Evolutionary conservation across 2,797 vertebrate species (phyloP), one percentile per base, ranked within the genome.

Genomic region (Leptodactylus fallax): DNA sequence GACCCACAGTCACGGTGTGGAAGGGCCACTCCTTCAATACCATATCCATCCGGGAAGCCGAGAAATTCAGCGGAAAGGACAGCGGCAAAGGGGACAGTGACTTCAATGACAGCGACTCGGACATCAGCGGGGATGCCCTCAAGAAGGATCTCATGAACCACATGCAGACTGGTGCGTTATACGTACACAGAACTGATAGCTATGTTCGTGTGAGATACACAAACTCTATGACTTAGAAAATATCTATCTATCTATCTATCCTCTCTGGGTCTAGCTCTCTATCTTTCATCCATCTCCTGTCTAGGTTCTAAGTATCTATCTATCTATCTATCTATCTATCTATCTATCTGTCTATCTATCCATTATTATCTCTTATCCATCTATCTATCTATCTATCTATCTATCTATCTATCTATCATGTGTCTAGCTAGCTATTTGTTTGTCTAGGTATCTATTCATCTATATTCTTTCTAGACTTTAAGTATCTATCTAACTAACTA

Each of bases 61-160:
- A 99, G 91, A 95, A 95, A 88, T 98, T 99, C 94, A 99, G 98
- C 0, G 98, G 98, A 72, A 99, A 99, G 93, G 98, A 99, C 94
- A 99, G 98, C 0, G 98, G 98, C 13, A 99, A 99, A 92, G 98
- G 98, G 0, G 98, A 99, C 94, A 99, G 98, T 1, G 98, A 99
- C 94, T 98, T 98, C 93, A 99, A 99, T 0, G 98, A 99, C 96
- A 99, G 98, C 0, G 98, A 99, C 85, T 99, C 98, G 0, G 98
- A 99, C 92, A 96, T 99, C 90, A 99, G 98, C 0, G 97, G 96
- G 79, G 98, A 98, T 63, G 97, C 96, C 47, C 94, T 97, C 90
- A 99, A 97, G 91, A 99, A 97, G 91, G 98, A 99, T 85, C 96
- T 97, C 71, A 95, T 96, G 90, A 94, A 94, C 0, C 95, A 96